These are phyloP conservation scores for Phyllostomus discolor DNA, from an alignment of 2,113 vertebrate species.

Conservation along the genomic window DNA sequence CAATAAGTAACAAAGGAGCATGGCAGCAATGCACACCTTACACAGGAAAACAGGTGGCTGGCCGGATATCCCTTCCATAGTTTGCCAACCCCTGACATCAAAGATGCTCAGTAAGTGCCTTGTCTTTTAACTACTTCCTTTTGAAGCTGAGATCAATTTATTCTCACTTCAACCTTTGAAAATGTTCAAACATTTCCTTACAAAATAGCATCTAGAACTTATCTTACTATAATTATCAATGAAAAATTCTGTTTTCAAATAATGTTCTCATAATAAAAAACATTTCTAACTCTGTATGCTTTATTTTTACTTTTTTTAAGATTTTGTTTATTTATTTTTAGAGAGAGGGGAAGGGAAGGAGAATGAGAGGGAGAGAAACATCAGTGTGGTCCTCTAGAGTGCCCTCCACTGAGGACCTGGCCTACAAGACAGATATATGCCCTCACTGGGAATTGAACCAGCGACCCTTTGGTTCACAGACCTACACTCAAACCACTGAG, in stretches of 20 bases:
- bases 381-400: too few relatives aligned
- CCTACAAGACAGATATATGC: too few relatives aligned
- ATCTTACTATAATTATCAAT: background rate
- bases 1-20: background rate
- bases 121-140: background rate
- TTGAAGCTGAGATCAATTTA: background rate
- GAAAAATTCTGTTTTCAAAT: conserved; percentile 4
- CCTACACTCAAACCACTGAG: too few relatives aligned
- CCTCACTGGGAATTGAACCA: too few relatives aligned
- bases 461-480: too few relatives aligned
- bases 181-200: background rate
- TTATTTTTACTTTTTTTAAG: too few relatives aligned
- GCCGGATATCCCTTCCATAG: background rate
- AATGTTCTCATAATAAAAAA: background rate
- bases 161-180: background rate
- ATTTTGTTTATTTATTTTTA: too few relatives aligned
- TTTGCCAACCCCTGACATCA: background rate
- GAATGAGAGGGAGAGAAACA: too few relatives aligned
- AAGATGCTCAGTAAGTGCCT: background rate
- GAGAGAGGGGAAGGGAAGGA: too few relatives aligned
- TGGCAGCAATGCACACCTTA: accelerated
- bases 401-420: too few relatives aligned
- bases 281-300: background rate
- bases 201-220: background rate
- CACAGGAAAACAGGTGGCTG: background rate